Percentiles rank a stretch among this genome's conserved stretches.
Evolutionary conservation across 2,888 invertebrate species (phyloP).

Genomic region (Zootermopsis nevadensis): DNA sequence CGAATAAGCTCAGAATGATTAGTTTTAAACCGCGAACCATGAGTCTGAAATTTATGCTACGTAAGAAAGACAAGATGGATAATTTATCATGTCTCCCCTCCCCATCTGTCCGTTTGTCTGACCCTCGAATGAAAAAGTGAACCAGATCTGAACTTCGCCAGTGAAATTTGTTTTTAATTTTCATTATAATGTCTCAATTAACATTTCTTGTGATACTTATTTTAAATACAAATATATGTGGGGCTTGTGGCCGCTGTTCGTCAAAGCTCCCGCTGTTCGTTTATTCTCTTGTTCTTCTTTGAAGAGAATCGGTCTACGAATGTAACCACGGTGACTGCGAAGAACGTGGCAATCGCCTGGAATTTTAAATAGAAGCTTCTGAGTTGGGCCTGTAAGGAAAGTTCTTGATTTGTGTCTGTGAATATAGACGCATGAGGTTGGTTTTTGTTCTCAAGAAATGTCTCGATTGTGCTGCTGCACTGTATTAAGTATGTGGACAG

Average conservation of each 20-base stretch:
- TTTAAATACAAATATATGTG: constrained; percentile 1
- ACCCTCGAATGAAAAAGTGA: background rate
- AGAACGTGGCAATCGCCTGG: background rate
- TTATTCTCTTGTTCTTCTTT: background rate
- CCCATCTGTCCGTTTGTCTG: background rate
- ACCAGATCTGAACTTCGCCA: background rate
- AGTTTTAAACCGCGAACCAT: too few relatives aligned
- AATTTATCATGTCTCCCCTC: background rate
- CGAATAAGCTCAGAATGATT: too few relatives aligned
- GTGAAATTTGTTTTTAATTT: constrained; percentile 18
- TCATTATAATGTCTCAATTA: constrained; percentile 23
- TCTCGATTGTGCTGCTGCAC: too few relatives aligned
- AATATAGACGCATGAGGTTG: background rate
- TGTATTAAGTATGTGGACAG: too few relatives aligned
- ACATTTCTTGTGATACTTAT: constrained; percentile 8
- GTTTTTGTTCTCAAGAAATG: background rate
- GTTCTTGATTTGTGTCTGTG: constrained; percentile 28
- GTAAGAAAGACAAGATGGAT: background rate
- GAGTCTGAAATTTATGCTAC: background rate
- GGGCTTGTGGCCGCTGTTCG: too few relatives aligned
- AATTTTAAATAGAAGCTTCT: constrained; percentile 22
- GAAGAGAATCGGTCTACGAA: background rate
- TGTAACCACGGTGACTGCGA: constrained; percentile 11
- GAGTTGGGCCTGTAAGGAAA: background rate
- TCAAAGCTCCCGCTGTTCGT: too few relatives aligned